Evolutionary conservation across 2,113 vertebrate species (phyloP).

Genomic region (Formicarius rufipectus): DNA sequence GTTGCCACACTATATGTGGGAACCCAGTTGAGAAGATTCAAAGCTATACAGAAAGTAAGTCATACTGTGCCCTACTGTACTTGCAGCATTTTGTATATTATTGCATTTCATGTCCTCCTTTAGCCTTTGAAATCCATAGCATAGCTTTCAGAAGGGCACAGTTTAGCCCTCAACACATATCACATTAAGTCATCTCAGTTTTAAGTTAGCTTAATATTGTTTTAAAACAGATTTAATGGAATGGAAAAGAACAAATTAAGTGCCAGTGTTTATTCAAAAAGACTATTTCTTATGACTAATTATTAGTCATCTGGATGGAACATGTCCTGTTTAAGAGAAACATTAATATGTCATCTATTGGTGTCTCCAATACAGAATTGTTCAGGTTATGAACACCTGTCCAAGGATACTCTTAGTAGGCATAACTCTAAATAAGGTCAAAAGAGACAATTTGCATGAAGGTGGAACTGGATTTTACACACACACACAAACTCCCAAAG

Average conservation of each 20-base stretch:
- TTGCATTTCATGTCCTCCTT: not conserved
- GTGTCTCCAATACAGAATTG: not conserved
- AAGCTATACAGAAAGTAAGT: not conserved
- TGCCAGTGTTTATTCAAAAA: not conserved
- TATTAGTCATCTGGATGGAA: not conserved
- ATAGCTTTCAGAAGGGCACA: not conserved
- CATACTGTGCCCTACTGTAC: not conserved
- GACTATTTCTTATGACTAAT: not conserved
- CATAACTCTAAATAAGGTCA: not conserved
- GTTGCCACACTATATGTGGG: not conserved
- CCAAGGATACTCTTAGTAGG: not conserved
- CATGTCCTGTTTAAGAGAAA: not conserved
- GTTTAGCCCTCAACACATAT: not conserved
- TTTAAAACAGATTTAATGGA: slow-evolving; percentile 1
- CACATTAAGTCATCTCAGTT: not conserved
- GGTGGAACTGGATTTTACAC: not conserved
- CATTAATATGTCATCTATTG: not conserved
- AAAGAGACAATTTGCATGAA: not conserved
- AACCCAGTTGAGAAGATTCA: not conserved
- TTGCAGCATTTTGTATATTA: not conserved
- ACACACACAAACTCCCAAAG: not conserved
- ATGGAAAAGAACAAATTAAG: not conserved
- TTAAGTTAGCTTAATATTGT: not conserved
- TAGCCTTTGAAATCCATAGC: not conserved
- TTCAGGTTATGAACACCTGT: not conserved